Base-by-base conservation (phyloP, 2,797 vertebrate species). In the Bucorvus abyssinicus region DNA sequence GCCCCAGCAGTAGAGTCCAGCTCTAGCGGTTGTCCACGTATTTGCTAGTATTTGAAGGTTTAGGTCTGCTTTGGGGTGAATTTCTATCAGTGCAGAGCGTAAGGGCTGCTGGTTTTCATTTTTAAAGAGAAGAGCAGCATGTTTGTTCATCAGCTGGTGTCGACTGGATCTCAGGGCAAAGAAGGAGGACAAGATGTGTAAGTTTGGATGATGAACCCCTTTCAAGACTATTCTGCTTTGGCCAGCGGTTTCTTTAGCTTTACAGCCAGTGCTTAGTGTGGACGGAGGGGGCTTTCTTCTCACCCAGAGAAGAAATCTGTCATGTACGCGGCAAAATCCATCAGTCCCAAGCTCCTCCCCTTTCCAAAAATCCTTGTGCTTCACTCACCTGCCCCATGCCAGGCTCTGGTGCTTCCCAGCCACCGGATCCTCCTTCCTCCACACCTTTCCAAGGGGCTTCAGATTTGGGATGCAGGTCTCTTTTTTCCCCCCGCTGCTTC, bases 1-100 rank as follows among this genome's bases (percentile, higher is more conserved):
- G 40, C 38, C 16, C 26, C 2, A 0, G 67, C 3, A 0, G 26
- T 27, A 23, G 23, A 24, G 11, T 3, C 60, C 50, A 30, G 55
- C 21, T 55, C 18, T 30, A 32, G 26, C 11, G 6, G 34, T 49
- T 29, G 17, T 12, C 26, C 42, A 23, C 29, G 3, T 2, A 0
- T 65, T 36, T 65, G 29, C 71, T 71, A 7, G 40, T 53, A 18
- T 22, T 26, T 29, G 53, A 27, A 60, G 55, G 29, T 27, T 60
- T 64, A 32, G 18, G 17, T 15, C 40, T 64, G 55, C 16, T 69
- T 61, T 24, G n/a, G 45, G 61, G 38, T 29, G 50, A n/a, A 2
- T 12, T 71, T 87, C 44, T 10, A 2, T 20, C 45, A 19, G 27
- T 10, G 34, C 10, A 36, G 87, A 67, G 50, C 2, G 18, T n/a